Base-by-base conservation (phyloP, 2,797 vertebrate genomes). In the Syngnathus rostellatus region DNA sequence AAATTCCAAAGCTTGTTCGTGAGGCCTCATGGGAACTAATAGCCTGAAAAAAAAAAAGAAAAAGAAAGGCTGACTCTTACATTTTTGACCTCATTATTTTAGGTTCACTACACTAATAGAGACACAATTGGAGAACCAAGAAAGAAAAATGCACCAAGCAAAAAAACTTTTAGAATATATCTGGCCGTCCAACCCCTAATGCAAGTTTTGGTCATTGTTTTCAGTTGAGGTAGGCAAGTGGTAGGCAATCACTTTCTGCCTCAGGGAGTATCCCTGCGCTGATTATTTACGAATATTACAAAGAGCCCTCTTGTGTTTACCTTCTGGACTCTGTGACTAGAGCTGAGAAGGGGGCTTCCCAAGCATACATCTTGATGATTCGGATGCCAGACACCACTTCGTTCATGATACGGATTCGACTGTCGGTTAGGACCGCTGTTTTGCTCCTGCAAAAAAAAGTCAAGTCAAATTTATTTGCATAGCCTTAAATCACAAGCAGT, bases 281-380 rank as follows among this genome's bases (percentile, higher is more conserved):
- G 3, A 57, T 8, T 3, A 14, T 37, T 8, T 16, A 1, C 10
- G 37, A 17, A 57, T 12, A 57, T 16, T 57, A 6, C 1, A 14
- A 8, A 17, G 23, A 37, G 23, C 1, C 31, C 12, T 5, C 1
- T 25, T 43, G 0, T 41, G 14, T 65, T 87, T 87, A 96, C 95
- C 89, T 91, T 83, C 95, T 91, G 74, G 95, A 86, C 45, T 80
- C 83, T 58, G 82, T 81, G 21, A 97, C 89, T 64, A 97, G 90
- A 3, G 92, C 86, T 0, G 94, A 85, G 77, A 98, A 94, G 0
- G 93, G 90, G 61, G 92, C 94, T 73, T 98, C 96, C 96, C 95
- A 98, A 1, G 94, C 94, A 2, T 98, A 98, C 96, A 98, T 98
- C 86, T 98, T 98, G 72, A 98, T 97, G 72, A 98, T 96, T 79